Base-by-base conservation (phyloP, 1,140 invertebrate species). In the Drosophila eugracilis region DNA sequence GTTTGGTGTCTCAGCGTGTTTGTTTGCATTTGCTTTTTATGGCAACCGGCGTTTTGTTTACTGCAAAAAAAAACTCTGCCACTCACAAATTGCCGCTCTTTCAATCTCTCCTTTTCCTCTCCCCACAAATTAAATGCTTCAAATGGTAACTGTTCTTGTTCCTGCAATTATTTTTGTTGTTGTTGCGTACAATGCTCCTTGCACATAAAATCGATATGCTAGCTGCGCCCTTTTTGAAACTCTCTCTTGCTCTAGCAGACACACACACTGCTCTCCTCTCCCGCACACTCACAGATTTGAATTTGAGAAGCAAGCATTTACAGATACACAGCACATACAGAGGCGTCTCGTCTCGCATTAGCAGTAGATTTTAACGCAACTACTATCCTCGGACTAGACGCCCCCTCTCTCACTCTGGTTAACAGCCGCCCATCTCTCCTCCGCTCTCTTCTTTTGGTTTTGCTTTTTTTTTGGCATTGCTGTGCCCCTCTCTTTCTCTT, bases 211-310 rank as follows among this genome's bases (percentile, higher is more conserved):
- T 84, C 79, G 71, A 84, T 84, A 78, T 74, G 78, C 41, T 77
- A 74, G 81, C 81, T 86, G 83, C 81, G 81, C 81, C 77, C 83
- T 86, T 88, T 85, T 78, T 67, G 73, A 57, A 62, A 77, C 78
- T 81, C 57, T 52, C 39, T 65, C 39, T 52, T 50, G 32, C 15
- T 37, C 52, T 71, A 37, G 50, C 28, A 24, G 22, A 5, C 47
- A 44, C 34, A 48, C 60, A 62, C 7, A 21, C 6, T 14, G 14
- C 34, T 36, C 41, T 3, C 5, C 42, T 44, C 42, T 44, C 42
- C 22, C 42, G 42, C 50, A 44, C 34, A 57, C 42, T 53, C 22
- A 54, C 14, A 63, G 19, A 50, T n/a, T 19, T 19, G 19, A n/a
- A 21, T 41, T 45, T 45, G 48, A 21, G 44, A 45, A 47, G 41